Conservation (phyloP, 2,113 vertebrate genomes). For the Setophaga coronata region DNA sequence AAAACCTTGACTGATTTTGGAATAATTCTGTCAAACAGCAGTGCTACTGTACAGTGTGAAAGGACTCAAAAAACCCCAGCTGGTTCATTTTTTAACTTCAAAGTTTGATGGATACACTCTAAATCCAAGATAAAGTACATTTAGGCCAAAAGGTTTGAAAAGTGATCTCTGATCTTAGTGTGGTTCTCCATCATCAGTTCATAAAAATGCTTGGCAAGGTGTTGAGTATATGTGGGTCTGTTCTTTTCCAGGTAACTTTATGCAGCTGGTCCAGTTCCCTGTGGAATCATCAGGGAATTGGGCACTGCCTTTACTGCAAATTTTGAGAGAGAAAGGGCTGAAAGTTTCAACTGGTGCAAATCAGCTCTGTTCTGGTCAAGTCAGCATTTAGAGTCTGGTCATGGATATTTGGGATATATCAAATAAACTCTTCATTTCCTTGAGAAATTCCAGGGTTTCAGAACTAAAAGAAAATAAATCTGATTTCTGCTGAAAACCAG, state of each 20-base stretch:
- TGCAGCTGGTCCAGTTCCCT: background rate
- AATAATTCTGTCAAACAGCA: slow-evolving; percentile 12
- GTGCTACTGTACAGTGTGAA: background rate
- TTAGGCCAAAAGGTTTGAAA: slow-evolving; percentile 38
- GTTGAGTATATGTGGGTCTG: background rate
- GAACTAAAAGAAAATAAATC: background rate
- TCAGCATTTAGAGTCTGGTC: background rate
- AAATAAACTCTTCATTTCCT: slow-evolving; percentile 33
- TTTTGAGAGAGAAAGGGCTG: background rate
- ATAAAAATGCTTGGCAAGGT: slow-evolving; percentile 6
- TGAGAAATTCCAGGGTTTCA: background rate
- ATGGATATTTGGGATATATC: background rate
- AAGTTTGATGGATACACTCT: background rate
- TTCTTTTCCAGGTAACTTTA: background rate
- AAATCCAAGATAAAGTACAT: slow-evolving; percentile 44
- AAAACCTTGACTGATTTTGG: slow-evolving; percentile 11
- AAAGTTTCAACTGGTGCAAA: background rate
- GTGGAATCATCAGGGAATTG: background rate
- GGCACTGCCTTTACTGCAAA: background rate
- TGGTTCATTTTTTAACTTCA: background rate
- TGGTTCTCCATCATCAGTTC: slow-evolving; percentile 22
- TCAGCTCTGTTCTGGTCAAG: background rate
- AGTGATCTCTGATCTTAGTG: background rate
- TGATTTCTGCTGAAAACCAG: background rate
- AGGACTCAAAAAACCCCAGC: background rate